phyloP scores from a whole-genome alignment of 2,797 vertebrate genomes.

The Anas bahamensis region DNA sequence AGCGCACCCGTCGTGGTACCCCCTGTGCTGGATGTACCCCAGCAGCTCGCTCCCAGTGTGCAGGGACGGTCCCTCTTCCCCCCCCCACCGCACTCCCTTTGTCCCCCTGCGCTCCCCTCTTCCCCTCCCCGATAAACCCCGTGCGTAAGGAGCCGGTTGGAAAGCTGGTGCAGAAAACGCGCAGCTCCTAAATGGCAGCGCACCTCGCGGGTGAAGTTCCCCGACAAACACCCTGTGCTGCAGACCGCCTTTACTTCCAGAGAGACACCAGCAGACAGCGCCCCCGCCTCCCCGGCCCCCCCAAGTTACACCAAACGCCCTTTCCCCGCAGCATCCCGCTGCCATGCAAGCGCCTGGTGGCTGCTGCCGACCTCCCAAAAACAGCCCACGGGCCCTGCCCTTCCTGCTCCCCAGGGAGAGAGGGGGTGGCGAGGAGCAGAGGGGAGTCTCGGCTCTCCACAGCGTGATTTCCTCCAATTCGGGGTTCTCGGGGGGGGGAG shows the following conservation, averaged over 20 bases:
- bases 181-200: conserved; percentile 37
- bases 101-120: neutral
- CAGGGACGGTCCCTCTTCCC: neutral
- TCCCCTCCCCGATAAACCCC: neutral
- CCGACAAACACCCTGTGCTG: conserved; percentile 15
- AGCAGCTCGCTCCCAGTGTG: no score
- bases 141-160: neutral
- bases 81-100: no score
- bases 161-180: neutral
- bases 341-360: neutral
- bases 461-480: conserved; percentile 18
- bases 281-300: neutral
- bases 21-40: no score
- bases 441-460: neutral
- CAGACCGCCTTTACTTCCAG: conserved; percentile 8
- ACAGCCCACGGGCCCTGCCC: conserved; percentile 37
- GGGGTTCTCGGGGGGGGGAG: neutral
- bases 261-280: neutral
- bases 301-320: conserved; percentile 17
- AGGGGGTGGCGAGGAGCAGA: neutral
- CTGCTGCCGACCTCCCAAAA: conserved; percentile 39
- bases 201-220: neutral
- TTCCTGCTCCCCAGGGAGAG: conserved; percentile 21
- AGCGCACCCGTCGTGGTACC: no score
- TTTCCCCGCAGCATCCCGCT: conserved; percentile 41